Base-by-base conservation (phyloP, 2,113 vertebrate genomes). In the Cynoglossus semilaevis region DNA sequence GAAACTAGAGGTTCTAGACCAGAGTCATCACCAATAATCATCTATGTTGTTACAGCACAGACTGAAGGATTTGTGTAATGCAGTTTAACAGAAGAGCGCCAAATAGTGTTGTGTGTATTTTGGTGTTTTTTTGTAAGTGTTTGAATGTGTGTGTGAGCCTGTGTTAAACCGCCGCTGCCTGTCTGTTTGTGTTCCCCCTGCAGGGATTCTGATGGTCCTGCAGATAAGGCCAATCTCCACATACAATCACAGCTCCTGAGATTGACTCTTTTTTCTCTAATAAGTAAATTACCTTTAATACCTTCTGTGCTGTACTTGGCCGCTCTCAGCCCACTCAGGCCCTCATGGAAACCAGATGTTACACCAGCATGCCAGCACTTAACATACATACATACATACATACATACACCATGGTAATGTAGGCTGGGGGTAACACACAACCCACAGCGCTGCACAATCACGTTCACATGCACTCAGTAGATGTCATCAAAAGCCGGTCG, bases 211-310 rank as follows among this genome's bases (percentile, higher is more conserved):
- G 85, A 74, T 88, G 77, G 79, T 84, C 70, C 76, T 59, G 48
- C 66, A 84, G 89, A 90, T 83, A 85, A 84, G 84, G 82, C 72
- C 80, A 75, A 87, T 78, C 78, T 82, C 84, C 88, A 83, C 81
- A 90, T 91, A 91, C 92, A 92, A 91, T 95, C 91, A 91, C 74
- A 87, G 92, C 90, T 93, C 81, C 91, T 90, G 90, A 92, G 91
- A 92, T 91, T 89, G 88, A 93, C 84, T 80, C 77, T 37, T 87
- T 89, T 93, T 91, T 80, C 90, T 91, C 89, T 90, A 93, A 93
- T 93, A 93, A 94, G 92, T 93, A 92, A 96, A 95, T 96, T 93
- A 94, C 91, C 92, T 91, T 91, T 96, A 94, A 94, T 96, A 93
- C 92, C 91, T 92, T 92, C 90, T 93, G 93, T 93, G 92, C 80